phyloP scores from a whole-genome alignment of 2,888 invertebrate genomes.

The Ophion ventricosus region DNA sequence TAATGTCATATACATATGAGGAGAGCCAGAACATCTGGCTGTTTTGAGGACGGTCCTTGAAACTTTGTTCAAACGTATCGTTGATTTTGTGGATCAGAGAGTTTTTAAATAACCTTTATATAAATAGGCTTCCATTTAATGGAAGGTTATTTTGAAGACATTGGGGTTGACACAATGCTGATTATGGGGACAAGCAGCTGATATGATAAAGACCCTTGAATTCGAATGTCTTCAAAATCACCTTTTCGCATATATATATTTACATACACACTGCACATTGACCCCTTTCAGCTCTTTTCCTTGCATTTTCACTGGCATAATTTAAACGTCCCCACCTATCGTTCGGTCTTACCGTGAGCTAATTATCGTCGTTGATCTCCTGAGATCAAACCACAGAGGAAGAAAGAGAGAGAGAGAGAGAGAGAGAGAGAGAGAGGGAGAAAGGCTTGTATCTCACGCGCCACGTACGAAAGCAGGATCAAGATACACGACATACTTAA shows the following conservation, averaged over 20 bases:
- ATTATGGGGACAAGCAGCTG: neutral
- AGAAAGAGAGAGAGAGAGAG: neutral
- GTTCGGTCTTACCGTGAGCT: constrained; percentile 46
- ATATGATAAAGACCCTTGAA: no score
- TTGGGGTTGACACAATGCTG: neutral
- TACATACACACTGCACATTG: no score
- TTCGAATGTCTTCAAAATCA: neutral
- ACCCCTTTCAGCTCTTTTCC: constrained; percentile 19
- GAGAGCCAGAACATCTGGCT: neutral
- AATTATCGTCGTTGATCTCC: constrained; percentile 62
- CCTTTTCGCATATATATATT: neutral
- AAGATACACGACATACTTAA: constrained; percentile 41
- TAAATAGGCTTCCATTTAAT: neutral
- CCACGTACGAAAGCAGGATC: constrained; percentile 4
- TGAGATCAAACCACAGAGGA: constrained; percentile 14
- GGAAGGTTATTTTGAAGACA: neutral
- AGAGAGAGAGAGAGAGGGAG: neutral
- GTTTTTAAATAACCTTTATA: neutral
- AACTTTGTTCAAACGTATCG: neutral
- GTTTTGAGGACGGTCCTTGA: neutral
- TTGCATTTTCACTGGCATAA: constrained; percentile 30
- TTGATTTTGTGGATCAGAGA: neutral
- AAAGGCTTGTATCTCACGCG: constrained; percentile 44
- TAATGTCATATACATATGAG: neutral
- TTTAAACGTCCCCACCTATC: constrained; percentile 48